Base-by-base conservation (phyloP, 2,888 invertebrate species). In the Thumatha senex region DNA sequence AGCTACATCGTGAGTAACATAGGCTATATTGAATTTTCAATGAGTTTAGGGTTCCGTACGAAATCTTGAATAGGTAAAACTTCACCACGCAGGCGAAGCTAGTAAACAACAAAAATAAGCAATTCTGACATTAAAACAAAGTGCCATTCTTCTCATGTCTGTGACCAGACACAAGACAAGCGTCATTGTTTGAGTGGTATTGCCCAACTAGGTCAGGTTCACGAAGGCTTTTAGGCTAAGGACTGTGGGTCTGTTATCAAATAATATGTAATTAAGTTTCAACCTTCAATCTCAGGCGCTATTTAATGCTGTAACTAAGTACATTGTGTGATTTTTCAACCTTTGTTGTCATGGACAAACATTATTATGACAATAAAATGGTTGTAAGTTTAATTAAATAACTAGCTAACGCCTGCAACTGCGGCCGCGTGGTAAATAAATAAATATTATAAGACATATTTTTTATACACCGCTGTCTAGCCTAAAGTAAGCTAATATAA, bases 181-280 rank as follows among this genome's bases (percentile, higher is more conserved):
- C 8, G 29, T 34, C 46, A 45, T 53, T 31, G 31, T 56, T 56
- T 60, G 48, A 56, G 46, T 45, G 52, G 40, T 36, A 30, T 69
- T 69, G 24, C 58, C 5, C 49, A 73, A 69, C 46, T 58, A 24
- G 66, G 72, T 69, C 72, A 69, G 66, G 69, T 72, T 67, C 67
- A 57, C 39, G 48, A 34, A 54, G 43, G 35, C 43, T 58, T 59
- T 58, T 46, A 54, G 58, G 55, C 58, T 60, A 62, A 70, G 69
- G 61, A 49, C 58, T 58, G 12, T 14, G 12, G 30, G 33, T 11
- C 13, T 35, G 31, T 48, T 59, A 63, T 60, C 51, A 56, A 64
- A 64, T 58, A 56, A 52, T 54, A 56, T 48, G 33, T 48, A 51
- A 55, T 48, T 53, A 48, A 33, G 18, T 13, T 30, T 3, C 38